Conservation (phyloP, 2,888 invertebrate species). For the Rhagium mordax region DNA sequence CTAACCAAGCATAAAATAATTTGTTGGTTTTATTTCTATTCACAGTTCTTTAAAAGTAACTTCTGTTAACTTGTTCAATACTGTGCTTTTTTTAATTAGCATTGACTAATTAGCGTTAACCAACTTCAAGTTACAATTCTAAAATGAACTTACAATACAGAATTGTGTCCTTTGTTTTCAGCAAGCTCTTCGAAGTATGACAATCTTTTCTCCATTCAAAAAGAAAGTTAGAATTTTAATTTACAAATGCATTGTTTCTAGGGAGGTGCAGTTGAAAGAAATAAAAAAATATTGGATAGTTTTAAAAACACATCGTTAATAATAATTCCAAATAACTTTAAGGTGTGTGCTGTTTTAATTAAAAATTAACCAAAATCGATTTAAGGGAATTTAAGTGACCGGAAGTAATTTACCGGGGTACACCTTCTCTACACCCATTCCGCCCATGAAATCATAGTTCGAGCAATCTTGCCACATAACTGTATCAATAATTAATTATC, state of each 20-base stretch:
- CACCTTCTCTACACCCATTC: constrained; percentile 47
- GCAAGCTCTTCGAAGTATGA: constrained; percentile 55
- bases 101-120: constrained; percentile 64
- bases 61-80: constrained; percentile 52
- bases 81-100: constrained; percentile 60
- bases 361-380: constrained; percentile 48
- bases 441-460: constrained; percentile 48
- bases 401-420: constrained; percentile 56
- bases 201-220: constrained; percentile 52
- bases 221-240: constrained; percentile 51
- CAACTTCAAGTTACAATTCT: constrained; percentile 58
- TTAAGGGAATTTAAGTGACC: constrained; percentile 52
- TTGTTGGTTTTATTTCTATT: constrained; percentile 45
- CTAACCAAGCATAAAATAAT: constrained; percentile 44
- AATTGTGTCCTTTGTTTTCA: constrained; percentile 54
- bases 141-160: constrained; percentile 57
- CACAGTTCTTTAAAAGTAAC: constrained; percentile 48
- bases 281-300: background rate
- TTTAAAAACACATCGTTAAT: background rate
- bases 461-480: constrained; percentile 51
- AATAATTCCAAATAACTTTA: constrained; percentile 6
- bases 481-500: constrained; percentile 59
- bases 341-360: constrained; percentile 47
- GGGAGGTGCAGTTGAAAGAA: background rate
- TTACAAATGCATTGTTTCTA: constrained; percentile 30